A percentile compares a stretch with the other conserved stretches of the same genome.
phyloP scores from a whole-genome alignment of 2,797 vertebrate species.

The Peromyscus aztecus region DNA sequence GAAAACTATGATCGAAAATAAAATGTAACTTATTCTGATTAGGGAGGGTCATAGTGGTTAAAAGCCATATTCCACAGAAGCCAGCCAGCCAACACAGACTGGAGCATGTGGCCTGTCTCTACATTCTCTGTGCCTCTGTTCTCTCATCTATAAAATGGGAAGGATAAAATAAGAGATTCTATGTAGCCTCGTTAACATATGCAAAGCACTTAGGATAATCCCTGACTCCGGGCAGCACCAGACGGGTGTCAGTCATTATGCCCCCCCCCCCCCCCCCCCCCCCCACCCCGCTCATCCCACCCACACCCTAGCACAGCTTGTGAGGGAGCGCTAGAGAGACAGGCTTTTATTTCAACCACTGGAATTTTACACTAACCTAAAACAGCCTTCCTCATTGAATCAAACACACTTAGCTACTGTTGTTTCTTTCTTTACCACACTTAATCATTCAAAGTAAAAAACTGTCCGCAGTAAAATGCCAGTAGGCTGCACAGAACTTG shows the following conservation, averaged over 20 bases:
- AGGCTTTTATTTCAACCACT: conserved; percentile 40
- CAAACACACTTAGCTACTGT: not conserved
- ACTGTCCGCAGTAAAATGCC: not conserved
- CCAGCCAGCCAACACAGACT: not conserved
- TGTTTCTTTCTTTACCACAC: not conserved
- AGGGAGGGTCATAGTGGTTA: not conserved
- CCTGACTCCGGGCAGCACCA: not conserved
- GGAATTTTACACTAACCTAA: conserved; percentile 51
- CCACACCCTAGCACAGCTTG: not conserved
- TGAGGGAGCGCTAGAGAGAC: conserved; percentile 4
- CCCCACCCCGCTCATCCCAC: not conserved
- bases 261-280: not conserved
- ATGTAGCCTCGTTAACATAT: not conserved
- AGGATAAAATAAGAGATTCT: not conserved
- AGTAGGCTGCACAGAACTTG: not conserved
- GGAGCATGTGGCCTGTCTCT: not conserved
- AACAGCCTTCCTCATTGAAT: not conserved
- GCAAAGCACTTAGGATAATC: not conserved
- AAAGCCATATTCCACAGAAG: not conserved
- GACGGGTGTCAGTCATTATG: conserved; percentile 37
- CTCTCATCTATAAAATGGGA: conserved; percentile 59
- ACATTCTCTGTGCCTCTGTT: not conserved
- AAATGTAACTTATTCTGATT: conserved; percentile 10
- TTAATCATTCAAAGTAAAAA: conserved; percentile 33
- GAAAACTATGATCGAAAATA: not conserved